Base-by-base conservation (phyloP, 2,797 vertebrate genomes). In the Odontamblyopus rebecca region DNA sequence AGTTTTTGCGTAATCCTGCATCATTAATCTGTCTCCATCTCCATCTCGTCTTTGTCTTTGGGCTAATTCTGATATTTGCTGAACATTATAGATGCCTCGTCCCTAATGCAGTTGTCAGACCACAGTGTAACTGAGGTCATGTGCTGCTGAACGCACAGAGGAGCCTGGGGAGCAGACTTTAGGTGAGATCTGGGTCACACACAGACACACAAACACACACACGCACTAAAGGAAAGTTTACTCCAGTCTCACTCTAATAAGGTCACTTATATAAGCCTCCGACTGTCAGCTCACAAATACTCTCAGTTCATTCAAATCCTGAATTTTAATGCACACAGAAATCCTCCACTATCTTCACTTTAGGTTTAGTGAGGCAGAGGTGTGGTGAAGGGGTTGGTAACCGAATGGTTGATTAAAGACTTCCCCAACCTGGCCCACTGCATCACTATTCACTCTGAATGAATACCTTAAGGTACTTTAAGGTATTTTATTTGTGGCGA, bases 171-270 rank as follows among this genome's bases (percentile, higher is more conserved):
- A 73, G 70, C 74, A 76, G 71, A 85, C 80, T 82, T 83, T 73
- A 77, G 73, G 79, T 85, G 78, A 90, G 88, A 88, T 79, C 76
- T 78, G 79, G 82, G 86, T 85, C 85, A 85, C 60, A 84, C 83
- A 78, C 73, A 63, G 77, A 77, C 77, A 78, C 71, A 63, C 78
- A 77, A 76, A 78, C 70, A 63, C 78, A 77, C 78, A 81, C 87
- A 85, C 76, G 73, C 85, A 76, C 79, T 83, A 76, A 72, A 51
- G 78, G 73, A 75, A 79, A 82, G 73, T 86, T 86, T 84, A 68
- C 77, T 80, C 81, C 76, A 82, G 60, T 30, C 75, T 87, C 80
- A 84, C 85, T 82, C 67, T 74, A 83, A 86, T 76, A 72, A 61
- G 76, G 79, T 75, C 61, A 26, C 82, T 79, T 75, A 74, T 74